Evolutionary conservation across 2,797 vertebrate genomes (phyloP), one percentile per base, ranked within the genome.

Genomic region (Falco peregrinus): DNA sequence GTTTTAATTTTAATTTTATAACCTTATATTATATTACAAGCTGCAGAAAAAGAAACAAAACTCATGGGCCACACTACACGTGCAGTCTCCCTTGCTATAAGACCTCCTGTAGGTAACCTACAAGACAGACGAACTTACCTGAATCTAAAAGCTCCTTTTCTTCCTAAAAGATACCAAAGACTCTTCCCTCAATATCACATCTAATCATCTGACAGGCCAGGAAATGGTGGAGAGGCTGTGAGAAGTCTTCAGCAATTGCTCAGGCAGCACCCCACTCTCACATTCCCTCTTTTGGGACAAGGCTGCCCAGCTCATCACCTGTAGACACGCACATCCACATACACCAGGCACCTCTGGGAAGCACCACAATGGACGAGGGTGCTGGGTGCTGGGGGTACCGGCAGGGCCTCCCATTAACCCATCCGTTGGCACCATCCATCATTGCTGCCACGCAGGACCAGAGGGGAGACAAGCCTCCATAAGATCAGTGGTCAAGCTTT

Each of bases 261-360:
- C 13, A 51, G 37, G 14, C 18, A 92, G 19, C 35, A 84, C 8
- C 5, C 13, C 5, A 10, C 10, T 67, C 16, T 47, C 25, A 37
- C 1, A 6, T 37, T 18, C 5, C 2, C 7, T 75, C 8, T 24
- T 77, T 19, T 35, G 16, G 8, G 28, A 28, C 6, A 41, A 53
- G 45, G 13, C 19, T 79, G 21, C 14, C 4, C 16, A 76, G 20
- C 6, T 2, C 3, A 1, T 60, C 28, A 22, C 22, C 17, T 6
- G 0, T 8, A 63, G 14, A 26, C 35, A 0, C 19, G 59, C 2
- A 51, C 1, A 33, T 41, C 18, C 15, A 2, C 11, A n/a, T 24
- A 65, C 28, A 4, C 18, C 33, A 75, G 35, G 12, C 13, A 35
- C 31, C 2, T 1, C 28, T 48, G 20, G 10, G 21, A 78, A 71